A percentile compares a stretch with the other conserved stretches of the same genome.
These are phyloP conservation scores for Phymorhynchus buccinoides DNA, from an alignment of 1,140 invertebrate species.

Conservation along the genomic window DNA sequence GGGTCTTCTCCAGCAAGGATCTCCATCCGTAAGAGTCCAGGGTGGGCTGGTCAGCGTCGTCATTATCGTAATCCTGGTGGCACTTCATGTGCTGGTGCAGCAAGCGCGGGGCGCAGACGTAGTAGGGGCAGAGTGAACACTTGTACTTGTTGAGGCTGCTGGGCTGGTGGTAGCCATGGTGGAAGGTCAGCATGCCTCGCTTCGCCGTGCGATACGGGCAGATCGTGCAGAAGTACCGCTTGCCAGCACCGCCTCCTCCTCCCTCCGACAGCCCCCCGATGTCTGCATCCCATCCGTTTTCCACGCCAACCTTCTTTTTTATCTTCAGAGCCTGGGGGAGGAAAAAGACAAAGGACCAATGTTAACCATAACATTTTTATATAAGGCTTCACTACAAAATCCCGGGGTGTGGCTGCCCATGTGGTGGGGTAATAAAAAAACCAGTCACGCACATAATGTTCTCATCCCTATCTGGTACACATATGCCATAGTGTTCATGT, in stretches of 20 bases:
- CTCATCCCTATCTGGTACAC: too few species aligned
- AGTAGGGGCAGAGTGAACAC: constrained; percentile 87
- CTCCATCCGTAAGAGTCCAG: constrained; percentile 10
- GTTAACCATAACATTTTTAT: too few species aligned
- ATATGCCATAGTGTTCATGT: too few species aligned
- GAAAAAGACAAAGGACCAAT: too few species aligned
- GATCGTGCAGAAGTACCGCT: constrained; percentile 78
- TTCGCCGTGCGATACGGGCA: constrained; percentile 84
- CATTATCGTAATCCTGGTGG: constrained; percentile 67
- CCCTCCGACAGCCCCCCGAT: not conserved
- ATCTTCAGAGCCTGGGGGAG: constrained; percentile 28
- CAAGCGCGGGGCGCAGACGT: constrained; percentile 77
- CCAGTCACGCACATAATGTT: too few species aligned
- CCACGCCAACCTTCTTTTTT: not conserved
- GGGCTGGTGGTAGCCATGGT: constrained; percentile 83
- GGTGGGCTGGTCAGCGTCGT: constrained; percentile 29
- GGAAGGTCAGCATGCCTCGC: constrained; percentile 79
- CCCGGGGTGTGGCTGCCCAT: too few species aligned
- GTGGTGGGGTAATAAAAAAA: too few species aligned
- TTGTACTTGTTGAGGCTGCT: constrained; percentile 81
- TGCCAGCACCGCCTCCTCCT: not conserved
- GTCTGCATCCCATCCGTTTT: not conserved
- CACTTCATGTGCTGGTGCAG: constrained; percentile 72
- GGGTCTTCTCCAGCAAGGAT: constrained; percentile 46
- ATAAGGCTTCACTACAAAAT: too few species aligned